These are phyloP conservation scores for Thysanoteuthis rhombus DNA, from an alignment of 2,888 invertebrate species.

Conservation along the genomic window DNA sequence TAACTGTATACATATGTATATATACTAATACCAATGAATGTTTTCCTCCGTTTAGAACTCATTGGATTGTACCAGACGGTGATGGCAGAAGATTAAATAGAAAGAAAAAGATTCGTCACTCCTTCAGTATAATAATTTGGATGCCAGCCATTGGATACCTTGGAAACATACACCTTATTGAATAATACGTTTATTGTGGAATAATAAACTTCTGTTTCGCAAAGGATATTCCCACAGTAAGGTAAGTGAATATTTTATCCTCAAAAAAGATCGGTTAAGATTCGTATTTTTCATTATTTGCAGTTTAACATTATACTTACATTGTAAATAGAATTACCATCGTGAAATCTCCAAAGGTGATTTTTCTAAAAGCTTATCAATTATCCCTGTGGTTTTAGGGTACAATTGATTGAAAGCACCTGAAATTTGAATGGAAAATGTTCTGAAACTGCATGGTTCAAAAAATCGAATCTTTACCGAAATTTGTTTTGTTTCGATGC, in stretches of 20 bases:
- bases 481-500: too few relatives aligned
- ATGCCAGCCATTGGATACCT: background rate
- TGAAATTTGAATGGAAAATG: too few relatives aligned
- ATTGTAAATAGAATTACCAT: too few relatives aligned
- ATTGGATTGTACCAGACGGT: background rate
- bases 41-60: background rate
- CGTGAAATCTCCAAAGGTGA: too few relatives aligned
- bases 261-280: background rate
- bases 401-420: too few relatives aligned
- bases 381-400: too few relatives aligned
- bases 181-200: background rate
- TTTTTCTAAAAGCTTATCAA: too few relatives aligned
- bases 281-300: background rate
- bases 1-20: too few relatives aligned
- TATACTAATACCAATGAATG: background rate
- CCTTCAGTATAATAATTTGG: background rate
- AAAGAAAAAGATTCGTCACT: background rate
- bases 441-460: too few relatives aligned
- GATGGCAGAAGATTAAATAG: background rate
- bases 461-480: too few relatives aligned
- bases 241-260: background rate
- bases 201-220: background rate
- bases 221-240: background rate
- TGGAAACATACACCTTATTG: background rate
- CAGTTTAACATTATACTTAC: too few relatives aligned